Evolutionary conservation across 2,797 vertebrate genomes (phyloP).

Genomic region (Psittacula derbiana): DNA sequence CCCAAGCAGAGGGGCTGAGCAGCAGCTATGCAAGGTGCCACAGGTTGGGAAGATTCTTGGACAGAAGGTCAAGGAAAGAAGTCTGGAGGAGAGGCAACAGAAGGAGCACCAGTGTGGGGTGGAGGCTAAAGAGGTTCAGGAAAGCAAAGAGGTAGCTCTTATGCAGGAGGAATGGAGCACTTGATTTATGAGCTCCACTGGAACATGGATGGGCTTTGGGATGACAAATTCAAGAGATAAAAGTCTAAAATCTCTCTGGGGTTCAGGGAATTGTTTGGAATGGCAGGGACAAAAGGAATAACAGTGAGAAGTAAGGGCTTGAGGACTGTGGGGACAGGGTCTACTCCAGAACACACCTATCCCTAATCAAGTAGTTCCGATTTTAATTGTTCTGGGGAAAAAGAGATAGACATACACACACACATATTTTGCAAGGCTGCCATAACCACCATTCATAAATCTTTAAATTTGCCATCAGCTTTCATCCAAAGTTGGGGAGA

Average conservation of each 20-base stretch:
- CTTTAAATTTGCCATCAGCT: background rate
- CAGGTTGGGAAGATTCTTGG: background rate
- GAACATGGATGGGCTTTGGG: background rate
- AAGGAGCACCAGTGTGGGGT: background rate
- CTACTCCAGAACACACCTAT: background rate
- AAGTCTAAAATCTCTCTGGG: background rate
- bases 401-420: background rate
- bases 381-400: background rate
- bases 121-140: background rate
- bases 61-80: background rate
- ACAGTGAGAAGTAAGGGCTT: background rate
- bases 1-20: background rate
- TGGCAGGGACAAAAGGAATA: background rate
- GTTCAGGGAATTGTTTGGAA: background rate
- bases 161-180: background rate
- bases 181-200: background rate
- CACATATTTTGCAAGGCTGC: background rate
- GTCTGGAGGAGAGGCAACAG: background rate
- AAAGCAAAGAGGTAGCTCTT: background rate
- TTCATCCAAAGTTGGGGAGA: background rate
- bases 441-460: background rate
- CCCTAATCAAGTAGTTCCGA: background rate
- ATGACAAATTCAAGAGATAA: background rate
- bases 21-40: background rate
- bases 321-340: background rate